Percentiles rank a stretch among this genome's conserved stretches.
These are phyloP conservation scores for Cataglyphis hispanica DNA, from an alignment of 1,140 invertebrate species.

Conservation along the genomic window DNA sequence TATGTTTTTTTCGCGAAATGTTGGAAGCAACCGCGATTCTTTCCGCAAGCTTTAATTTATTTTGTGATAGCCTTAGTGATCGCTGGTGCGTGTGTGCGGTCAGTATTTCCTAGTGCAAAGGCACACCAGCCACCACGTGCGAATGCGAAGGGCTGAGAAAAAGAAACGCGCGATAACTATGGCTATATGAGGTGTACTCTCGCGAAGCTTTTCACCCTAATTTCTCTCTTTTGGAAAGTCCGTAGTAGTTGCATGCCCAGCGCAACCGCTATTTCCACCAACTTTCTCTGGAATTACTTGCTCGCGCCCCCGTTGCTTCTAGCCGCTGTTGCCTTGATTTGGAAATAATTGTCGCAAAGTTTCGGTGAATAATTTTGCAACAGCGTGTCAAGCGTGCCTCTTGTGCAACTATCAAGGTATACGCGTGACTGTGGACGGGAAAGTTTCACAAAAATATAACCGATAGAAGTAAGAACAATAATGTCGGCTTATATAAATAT, in stretches of 20 bases:
- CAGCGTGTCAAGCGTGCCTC: slow-evolving; percentile 3
- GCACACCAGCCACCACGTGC: slow-evolving; percentile 37
- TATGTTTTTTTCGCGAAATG: slow-evolving; percentile 5
- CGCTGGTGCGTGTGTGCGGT: slow-evolving; percentile 1
- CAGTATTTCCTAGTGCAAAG: slow-evolving; percentile 51
- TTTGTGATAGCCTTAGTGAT: slow-evolving; percentile 21
- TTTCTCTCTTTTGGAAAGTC: slow-evolving; percentile 55
- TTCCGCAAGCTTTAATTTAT: slow-evolving; percentile 68
- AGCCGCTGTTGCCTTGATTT: slow-evolving; percentile 34
- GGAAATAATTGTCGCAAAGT: slow-evolving; percentile 65
- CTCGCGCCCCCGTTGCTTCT: slow-evolving; percentile 21
- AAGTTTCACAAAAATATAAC: neutral
- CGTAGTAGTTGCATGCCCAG: slow-evolving; percentile 28
- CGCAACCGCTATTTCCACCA: slow-evolving; percentile 56
- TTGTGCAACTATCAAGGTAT: slow-evolving; percentile 6
- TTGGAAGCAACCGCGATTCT: slow-evolving; percentile 46
- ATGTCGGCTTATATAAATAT: slow-evolving; percentile 20
- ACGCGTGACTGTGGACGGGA: slow-evolving; percentile 19
- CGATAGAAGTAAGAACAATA: slow-evolving; percentile 33
- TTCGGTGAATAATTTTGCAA: slow-evolving; percentile 39
- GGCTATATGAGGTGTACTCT: slow-evolving; percentile 20
- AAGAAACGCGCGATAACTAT: slow-evolving; percentile 41
- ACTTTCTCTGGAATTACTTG: slow-evolving; percentile 62
- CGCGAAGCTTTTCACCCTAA: slow-evolving; percentile 47
- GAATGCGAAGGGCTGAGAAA: slow-evolving; percentile 28